Evolutionary conservation across 2,888 invertebrate species (phyloP).

Genomic region (Sphaeridia pumilis): DNA sequence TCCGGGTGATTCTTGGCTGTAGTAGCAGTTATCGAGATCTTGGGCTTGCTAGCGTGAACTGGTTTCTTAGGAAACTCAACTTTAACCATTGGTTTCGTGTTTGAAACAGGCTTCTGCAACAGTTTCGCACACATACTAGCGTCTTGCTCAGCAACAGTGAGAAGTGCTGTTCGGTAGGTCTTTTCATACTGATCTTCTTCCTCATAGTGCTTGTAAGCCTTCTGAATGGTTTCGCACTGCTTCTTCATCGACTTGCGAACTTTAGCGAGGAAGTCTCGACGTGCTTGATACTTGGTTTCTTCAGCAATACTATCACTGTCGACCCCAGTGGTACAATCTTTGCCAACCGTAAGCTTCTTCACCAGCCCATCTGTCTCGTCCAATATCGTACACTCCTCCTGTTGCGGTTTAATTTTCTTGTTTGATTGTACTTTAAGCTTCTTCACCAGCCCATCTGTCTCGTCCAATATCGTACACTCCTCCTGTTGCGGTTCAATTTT

Average conservation of each 20-base stretch:
- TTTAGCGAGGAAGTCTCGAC: constrained; percentile 28
- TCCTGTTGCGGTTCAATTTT: too few species aligned
- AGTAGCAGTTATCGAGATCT: too few species aligned
- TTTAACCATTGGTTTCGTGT: too few species aligned
- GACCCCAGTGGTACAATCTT: constrained; percentile 4
- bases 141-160: constrained; percentile 26
- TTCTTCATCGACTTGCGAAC: constrained; percentile 29
- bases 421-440: background rate
- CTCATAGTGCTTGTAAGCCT: constrained; percentile 23
- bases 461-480: background rate
- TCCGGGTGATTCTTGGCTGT: too few species aligned
- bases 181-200: constrained; percentile 22
- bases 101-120: constrained; percentile 1
- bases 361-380: background rate
- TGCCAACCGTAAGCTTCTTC: background rate
- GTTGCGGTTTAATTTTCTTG: background rate
- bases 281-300: constrained; percentile 17
- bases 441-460: background rate
- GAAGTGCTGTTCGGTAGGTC: constrained; percentile 26
- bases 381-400: background rate
- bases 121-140: constrained; percentile 30
- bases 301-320: background rate
- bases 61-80: too few species aligned
- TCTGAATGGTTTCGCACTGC: constrained; percentile 29
- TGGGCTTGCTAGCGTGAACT: too few species aligned